These are phyloP conservation scores for Ips nitidus DNA, from an alignment of 1,140 invertebrate genomes.

Conservation along the genomic window DNA sequence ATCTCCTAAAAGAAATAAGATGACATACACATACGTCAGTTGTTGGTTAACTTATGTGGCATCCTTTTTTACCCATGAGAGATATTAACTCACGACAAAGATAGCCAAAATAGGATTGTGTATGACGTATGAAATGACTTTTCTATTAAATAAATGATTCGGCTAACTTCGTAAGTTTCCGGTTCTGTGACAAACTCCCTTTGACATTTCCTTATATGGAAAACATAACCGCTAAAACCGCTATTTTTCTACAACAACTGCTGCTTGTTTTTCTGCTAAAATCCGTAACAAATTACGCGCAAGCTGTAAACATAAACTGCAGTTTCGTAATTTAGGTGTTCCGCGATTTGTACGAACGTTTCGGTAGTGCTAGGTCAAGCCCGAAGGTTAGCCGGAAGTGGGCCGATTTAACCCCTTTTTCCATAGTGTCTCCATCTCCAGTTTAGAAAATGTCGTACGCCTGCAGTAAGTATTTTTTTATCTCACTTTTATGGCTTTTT, in stretches of 20 bases:
- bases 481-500: too few relatives aligned
- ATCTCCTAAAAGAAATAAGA: too few relatives aligned
- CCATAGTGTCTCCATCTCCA: too few relatives aligned
- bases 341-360: background rate
- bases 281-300: slow-evolving; percentile 16
- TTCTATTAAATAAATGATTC: background rate
- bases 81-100: slow-evolving; percentile 1
- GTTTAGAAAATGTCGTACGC: slow-evolving; percentile 40
- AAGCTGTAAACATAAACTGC: background rate
- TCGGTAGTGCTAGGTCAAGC: too few relatives aligned
- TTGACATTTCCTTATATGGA: slow-evolving; percentile 41
- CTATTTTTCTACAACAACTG: slow-evolving; percentile 9
- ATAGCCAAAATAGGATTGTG: background rate
- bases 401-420: too few relatives aligned
- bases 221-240: slow-evolving; percentile 45
- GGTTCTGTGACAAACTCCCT: too few relatives aligned
- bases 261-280: slow-evolving; percentile 6
- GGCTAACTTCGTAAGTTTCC: background rate
- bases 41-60: too few relatives aligned
- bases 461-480: slow-evolving; percentile 40
- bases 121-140: background rate
- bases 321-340: background rate
- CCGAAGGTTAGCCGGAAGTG: too few relatives aligned
- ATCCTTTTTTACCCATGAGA: background rate
- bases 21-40: too few relatives aligned